A percentile compares a stretch with the other conserved stretches of the same genome.
Evolutionary conservation across 1,140 invertebrate species (phyloP).

Genomic region (Andrena cerasifolii): DNA sequence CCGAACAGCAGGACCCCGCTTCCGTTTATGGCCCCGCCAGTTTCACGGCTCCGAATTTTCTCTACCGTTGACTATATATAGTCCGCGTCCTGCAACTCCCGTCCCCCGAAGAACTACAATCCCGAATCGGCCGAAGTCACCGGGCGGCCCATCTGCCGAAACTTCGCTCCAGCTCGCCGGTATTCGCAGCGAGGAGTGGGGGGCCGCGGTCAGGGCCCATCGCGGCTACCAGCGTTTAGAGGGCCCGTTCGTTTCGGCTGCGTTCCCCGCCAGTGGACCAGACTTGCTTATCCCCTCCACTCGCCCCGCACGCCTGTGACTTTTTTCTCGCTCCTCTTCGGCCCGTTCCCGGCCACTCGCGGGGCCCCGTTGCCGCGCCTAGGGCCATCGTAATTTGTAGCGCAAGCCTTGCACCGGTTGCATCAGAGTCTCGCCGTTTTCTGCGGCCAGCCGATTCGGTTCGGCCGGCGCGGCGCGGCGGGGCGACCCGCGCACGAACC

Average conservation of each 20-base stretch:
- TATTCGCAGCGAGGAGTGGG: no score
- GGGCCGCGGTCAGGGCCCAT: no score
- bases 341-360: not conserved
- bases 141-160: no score
- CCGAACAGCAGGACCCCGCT: no score
- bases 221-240: slow-evolving; percentile 17
- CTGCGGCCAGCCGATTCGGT: slow-evolving; percentile 47
- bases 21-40: no score
- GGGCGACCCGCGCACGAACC: not conserved
- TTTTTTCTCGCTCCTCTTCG: slow-evolving; percentile 23
- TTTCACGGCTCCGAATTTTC: no score
- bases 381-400: slow-evolving; percentile 66
- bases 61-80: no score
- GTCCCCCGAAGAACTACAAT: no score
- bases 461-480: no score
- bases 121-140: no score
- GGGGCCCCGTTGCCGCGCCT: slow-evolving; percentile 11
- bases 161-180: no score
- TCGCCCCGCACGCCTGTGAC: not conserved
- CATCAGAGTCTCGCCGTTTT: slow-evolving; percentile 69
- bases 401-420: slow-evolving; percentile 69
- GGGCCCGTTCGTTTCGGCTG: not conserved
- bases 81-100: no score
- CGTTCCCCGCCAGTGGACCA: slow-evolving; percentile 4
- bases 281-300: slow-evolving; percentile 14